Evolutionary conservation across 2,797 vertebrate species (phyloP).

Genomic region (Melanotaenia boesemani): DNA sequence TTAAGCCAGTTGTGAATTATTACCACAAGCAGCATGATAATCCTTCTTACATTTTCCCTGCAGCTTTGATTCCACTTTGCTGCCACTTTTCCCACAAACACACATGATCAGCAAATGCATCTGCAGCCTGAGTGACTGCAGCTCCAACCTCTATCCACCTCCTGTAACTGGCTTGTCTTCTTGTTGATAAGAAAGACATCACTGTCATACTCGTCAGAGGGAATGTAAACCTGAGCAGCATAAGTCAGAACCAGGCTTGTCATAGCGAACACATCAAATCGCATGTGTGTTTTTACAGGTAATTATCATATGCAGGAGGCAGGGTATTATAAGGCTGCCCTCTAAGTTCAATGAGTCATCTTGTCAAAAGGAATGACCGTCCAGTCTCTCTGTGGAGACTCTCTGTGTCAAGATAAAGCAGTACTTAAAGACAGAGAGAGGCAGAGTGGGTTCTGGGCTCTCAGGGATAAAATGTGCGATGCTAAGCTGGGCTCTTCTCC

Average conservation of each 20-base stretch:
- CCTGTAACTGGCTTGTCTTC: background rate
- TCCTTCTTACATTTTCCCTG: constrained; percentile 16
- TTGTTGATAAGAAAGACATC: constrained; percentile 11
- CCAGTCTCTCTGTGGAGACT: constrained; percentile 37
- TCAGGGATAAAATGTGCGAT: constrained; percentile 36
- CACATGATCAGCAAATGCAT: background rate
- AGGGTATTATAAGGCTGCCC: constrained; percentile 24
- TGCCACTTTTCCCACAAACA: constrained; percentile 13
- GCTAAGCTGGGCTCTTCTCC: constrained; percentile 40
- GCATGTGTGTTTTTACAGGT: background rate
- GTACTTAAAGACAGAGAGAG: constrained; percentile 36
- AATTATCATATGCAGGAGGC: constrained; percentile 29
- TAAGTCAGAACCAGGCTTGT: constrained; percentile 9
- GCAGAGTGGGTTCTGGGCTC: constrained; percentile 35
- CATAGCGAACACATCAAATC: constrained; percentile 16
- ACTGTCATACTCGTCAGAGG: constrained; percentile 6
- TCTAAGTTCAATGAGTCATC: constrained; percentile 56
- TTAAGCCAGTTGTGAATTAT: constrained; percentile 22
- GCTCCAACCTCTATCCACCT: constrained; percentile 15
- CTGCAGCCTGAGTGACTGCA: background rate
- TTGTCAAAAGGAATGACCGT: constrained; percentile 53
- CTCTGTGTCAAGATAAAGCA: constrained; percentile 43
- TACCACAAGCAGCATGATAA: constrained; percentile 1
- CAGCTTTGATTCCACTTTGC: constrained; percentile 13
- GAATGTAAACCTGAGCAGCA: constrained; percentile 22